Conservation (phyloP, 2,888 invertebrate species). For the Myopa testacea region DNA sequence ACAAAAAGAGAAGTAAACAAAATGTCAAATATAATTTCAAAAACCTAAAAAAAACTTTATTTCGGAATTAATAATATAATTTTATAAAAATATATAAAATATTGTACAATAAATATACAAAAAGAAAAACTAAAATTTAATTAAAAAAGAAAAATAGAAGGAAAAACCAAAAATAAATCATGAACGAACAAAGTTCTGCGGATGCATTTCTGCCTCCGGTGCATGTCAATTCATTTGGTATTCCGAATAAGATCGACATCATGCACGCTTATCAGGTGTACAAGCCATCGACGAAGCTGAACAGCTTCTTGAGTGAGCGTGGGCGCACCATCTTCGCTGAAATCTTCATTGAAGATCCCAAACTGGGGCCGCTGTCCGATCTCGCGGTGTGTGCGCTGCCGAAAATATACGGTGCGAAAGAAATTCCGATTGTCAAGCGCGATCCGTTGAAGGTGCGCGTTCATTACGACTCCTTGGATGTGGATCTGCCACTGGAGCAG, state of each 20-base stretch:
- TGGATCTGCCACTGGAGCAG: constrained; percentile 55
- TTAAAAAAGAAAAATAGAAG: constrained; percentile 38
- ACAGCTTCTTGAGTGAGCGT: constrained; percentile 51
- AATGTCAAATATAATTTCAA: background rate
- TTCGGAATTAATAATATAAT: background rate
- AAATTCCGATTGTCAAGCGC: constrained; percentile 43
- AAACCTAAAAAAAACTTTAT: background rate
- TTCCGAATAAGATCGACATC: constrained; percentile 55
- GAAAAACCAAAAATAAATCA: constrained; percentile 27
- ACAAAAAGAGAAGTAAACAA: background rate
- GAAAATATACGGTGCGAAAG: constrained; percentile 45
- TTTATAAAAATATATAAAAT: background rate
- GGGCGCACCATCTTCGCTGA: constrained; percentile 56
- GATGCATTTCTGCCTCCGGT: constrained; percentile 46
- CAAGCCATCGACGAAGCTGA: constrained; percentile 49
- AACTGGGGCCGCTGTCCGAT: constrained; percentile 54
- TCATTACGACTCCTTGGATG: constrained; percentile 56
- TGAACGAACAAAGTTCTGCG: background rate
- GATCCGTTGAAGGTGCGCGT: constrained; percentile 53
- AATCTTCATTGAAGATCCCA: constrained; percentile 51
- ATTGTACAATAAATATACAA: background rate
- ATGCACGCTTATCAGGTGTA: constrained; percentile 52
- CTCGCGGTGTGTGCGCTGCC: constrained; percentile 56
- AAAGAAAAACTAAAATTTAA: constrained; percentile 9
- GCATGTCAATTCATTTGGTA: constrained; percentile 49